Evolutionary conservation across 2,797 vertebrate species (phyloP).

Genomic region (Allobates femoralis): DNA sequence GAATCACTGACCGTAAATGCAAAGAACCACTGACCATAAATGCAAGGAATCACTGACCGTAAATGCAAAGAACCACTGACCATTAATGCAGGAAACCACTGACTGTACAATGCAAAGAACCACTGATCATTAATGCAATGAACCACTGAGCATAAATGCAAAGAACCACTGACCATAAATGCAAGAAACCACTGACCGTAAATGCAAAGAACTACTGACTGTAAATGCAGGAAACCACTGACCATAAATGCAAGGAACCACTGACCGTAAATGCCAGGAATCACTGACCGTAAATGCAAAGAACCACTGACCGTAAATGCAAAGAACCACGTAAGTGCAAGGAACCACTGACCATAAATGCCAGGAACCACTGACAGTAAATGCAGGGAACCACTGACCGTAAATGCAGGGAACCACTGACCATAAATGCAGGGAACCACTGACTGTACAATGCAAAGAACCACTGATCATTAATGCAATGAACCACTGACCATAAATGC

Average conservation of each 20-base stretch:
- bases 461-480: no score
- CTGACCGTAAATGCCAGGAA: neutral
- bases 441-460: no score
- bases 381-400: no score
- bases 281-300: neutral
- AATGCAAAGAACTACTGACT: no score
- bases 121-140: neutral
- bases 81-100: neutral
- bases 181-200: neutral
- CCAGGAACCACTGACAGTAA: neutral
- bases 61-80: no score
- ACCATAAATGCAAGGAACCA: neutral
- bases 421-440: neutral
- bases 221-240: no score
- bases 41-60: neutral
- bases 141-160: no score
- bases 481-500: neutral
- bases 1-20: no score
- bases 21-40: neutral
- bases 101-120: neutral
- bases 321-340: no score
- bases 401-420: neutral
- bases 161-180: neutral
- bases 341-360: neutral
- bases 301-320: no score